phyloP scores from a whole-genome alignment of 2,113 vertebrate genomes.

The Diphyllodes magnificus region DNA sequence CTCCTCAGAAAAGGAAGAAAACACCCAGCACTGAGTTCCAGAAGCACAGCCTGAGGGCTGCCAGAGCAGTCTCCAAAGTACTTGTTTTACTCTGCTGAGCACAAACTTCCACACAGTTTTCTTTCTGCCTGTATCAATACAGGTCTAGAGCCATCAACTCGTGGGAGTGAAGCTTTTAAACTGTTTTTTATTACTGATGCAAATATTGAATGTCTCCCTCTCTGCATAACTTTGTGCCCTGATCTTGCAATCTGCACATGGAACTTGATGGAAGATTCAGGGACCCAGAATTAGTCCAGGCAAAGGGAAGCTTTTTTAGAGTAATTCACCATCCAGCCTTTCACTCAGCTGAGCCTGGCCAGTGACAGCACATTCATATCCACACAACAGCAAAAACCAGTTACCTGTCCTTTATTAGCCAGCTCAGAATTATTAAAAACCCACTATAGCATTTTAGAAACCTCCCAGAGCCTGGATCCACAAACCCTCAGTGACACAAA shows the following conservation, averaged over 20 bases:
- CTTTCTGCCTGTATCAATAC: background rate
- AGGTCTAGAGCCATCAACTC: background rate
- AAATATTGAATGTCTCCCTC: background rate
- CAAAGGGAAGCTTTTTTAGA: background rate
- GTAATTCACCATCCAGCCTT: background rate
- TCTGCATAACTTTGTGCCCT: background rate
- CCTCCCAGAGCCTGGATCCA: background rate
- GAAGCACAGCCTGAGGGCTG: background rate
- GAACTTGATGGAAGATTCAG: background rate
- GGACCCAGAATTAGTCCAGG: background rate
- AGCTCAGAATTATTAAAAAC: background rate
- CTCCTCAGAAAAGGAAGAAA: background rate
- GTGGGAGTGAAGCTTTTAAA: background rate
- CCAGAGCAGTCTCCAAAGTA: background rate
- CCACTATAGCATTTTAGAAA: background rate
- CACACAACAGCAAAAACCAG: background rate
- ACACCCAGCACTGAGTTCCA: background rate
- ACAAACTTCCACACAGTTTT: background rate
- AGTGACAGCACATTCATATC: background rate
- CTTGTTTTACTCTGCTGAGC: background rate
- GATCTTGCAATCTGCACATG: background rate
- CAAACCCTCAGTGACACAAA: background rate
- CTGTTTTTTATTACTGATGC: background rate
- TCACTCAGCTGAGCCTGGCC: background rate
- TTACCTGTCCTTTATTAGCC: background rate